Evolutionary conservation across 92 coral and sea anemone genomes (phyloP).

Genomic region (Heteractis magnifica): DNA sequence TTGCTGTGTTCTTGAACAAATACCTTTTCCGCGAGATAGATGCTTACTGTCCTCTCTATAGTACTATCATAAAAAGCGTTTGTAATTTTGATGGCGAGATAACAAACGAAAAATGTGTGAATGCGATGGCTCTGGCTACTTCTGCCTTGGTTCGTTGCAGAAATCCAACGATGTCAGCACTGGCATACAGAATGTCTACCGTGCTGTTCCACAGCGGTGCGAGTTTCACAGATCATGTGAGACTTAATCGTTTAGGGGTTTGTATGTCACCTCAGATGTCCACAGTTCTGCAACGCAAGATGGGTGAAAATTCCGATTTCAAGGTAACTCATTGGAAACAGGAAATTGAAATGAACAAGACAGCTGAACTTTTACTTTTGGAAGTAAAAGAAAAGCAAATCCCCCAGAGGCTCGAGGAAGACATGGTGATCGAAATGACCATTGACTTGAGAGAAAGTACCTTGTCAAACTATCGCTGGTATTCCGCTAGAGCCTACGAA

Average conservation of each 20-base stretch:
- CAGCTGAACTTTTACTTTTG: slow-evolving; percentile 16
- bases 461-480: slow-evolving; percentile 36
- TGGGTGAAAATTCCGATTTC: slow-evolving; percentile 38
- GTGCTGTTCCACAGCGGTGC: slow-evolving; percentile 46
- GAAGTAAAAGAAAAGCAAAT: slow-evolving; percentile 46
- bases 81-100: not conserved
- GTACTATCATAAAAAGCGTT: not conserved
- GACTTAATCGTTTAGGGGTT: slow-evolving; percentile 46
- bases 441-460: slow-evolving; percentile 18
- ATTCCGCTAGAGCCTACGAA: slow-evolving; percentile 12
- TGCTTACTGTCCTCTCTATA: slow-evolving; percentile 33
- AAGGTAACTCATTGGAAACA: slow-evolving; percentile 31
- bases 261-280: slow-evolving; percentile 36
- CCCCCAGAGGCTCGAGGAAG: slow-evolving; percentile 32
- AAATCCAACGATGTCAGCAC: slow-evolving; percentile 41
- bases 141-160: slow-evolving; percentile 19
- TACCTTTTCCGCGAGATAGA: slow-evolving; percentile 25
- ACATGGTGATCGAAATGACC: slow-evolving; percentile 36
- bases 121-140: slow-evolving; percentile 43
- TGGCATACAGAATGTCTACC: slow-evolving; percentile 48
- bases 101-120: not conserved
- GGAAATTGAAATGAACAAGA: not conserved
- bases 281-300: slow-evolving; percentile 35
- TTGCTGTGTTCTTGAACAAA: slow-evolving; percentile 31
- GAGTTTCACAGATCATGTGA: slow-evolving; percentile 7